Base-by-base conservation (phyloP, 2,113 vertebrate species). In the Paramisgurnus dabryanus region DNA sequence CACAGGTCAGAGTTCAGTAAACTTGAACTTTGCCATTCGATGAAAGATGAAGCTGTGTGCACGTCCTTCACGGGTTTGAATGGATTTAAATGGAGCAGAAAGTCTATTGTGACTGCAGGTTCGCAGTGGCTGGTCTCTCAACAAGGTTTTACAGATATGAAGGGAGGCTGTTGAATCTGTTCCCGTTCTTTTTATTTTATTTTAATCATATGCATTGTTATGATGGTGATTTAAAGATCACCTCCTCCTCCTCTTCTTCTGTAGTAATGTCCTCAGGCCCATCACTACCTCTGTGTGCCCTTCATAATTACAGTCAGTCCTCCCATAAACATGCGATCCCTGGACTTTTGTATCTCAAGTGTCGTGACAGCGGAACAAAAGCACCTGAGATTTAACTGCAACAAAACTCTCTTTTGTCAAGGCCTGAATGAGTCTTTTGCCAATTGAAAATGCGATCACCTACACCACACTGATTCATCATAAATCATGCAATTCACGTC, bases 331-430 rank as follows among this genome's bases (percentile, higher is more conserved):
- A 76, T 64, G 43, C 27, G 10, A 60, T 64, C 58, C 73, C 60
- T 63, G 43, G 43, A 76, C 73, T 76, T 76, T 76, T 76, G 73
- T 76, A 58, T 41, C 1, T 76, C 73, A 76, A 76, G 73, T 76
- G 73, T 76, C 58, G 73, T 64, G 73, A 76, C 73, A 76, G 73
- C 27, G 43, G 58, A 76, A 76, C 73, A 76, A 64, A 76, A 76
- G 73, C 18, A 64, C 58, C 73, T 64, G 73, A 43, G 43, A 63
- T 76, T 76, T 63, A 76, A 76, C 41, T 64, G 73, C 73, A 76
- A 76, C 73, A 76, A 76, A 76, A 76, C 73, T 76, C 58, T 60
- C 73, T 49, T 76, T 76, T 76, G 73, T 76, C 22, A 64, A 64
- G 49, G 12, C 8, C 43, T 64, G 58, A 76, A 64, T 39, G 58